Conservation (phyloP, 2,113 vertebrate species). For the Zapus hudsonius region DNA sequence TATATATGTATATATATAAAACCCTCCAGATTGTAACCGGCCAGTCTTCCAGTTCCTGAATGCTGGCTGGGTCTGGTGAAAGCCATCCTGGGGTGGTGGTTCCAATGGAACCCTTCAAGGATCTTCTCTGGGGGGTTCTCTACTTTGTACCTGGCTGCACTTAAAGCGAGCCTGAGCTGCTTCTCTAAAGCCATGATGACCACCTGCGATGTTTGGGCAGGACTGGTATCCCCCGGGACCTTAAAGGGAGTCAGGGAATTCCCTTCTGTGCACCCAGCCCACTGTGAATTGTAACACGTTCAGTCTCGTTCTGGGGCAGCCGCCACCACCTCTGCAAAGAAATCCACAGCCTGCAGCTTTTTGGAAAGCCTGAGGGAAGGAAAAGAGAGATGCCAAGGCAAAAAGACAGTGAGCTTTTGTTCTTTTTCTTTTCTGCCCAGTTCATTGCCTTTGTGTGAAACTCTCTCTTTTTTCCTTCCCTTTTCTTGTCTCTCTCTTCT, state of each 20-base stretch:
- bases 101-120: neutral
- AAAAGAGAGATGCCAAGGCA: neutral
- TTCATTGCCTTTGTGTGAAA: neutral
- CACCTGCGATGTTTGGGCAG: neutral
- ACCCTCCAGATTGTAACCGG: too few species aligned
- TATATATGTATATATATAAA: too few species aligned
- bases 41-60: neutral
- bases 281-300: too few species aligned
- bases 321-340: neutral
- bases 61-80: neutral
- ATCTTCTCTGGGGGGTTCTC: neutral
- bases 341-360: neutral
- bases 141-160: neutral
- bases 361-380: neutral
- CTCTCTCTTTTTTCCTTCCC: neutral
- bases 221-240: neutral
- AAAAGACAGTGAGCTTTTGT: neutral
- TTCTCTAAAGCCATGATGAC: conserved; percentile 6
- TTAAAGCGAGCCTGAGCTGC: neutral
- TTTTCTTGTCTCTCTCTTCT: neutral
- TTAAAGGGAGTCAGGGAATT: neutral
- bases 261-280: neutral
- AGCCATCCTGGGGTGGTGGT: neutral
- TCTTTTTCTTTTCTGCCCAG: neutral
- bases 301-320: neutral